Percentiles rank a stretch among this genome's conserved stretches.
Evolutionary conservation across 1,140 invertebrate species (phyloP).

Genomic region (Oedothorax gibbosus): DNA sequence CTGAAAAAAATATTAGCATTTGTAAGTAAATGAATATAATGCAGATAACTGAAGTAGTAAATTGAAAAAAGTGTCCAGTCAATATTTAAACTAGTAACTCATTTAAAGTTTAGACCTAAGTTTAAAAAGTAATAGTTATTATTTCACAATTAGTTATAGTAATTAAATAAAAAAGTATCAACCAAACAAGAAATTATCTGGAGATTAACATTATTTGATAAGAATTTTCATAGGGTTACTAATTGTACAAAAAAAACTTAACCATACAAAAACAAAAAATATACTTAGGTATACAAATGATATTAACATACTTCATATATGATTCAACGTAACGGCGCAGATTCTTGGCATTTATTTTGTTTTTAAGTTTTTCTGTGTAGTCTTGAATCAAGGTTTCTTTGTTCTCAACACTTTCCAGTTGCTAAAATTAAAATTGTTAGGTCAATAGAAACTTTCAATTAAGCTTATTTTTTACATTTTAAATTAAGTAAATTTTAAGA

Average conservation of each 20-base stretch:
- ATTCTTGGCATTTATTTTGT: conserved; percentile 86
- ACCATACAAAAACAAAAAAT: background rate
- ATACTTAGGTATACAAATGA: background rate
- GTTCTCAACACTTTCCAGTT: conserved; percentile 73
- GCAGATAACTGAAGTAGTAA: background rate
- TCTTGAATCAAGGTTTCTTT: conserved; percentile 81
- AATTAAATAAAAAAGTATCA: background rate
- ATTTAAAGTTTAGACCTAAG: background rate
- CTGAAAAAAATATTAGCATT: conserved; percentile 50
- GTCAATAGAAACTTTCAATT: too few species aligned
- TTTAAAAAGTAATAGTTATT: background rate
- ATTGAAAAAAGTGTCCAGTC: background rate
- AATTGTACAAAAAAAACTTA: conserved; percentile 2
- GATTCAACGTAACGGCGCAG: conserved; percentile 84
- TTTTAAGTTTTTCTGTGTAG: conserved; percentile 81
- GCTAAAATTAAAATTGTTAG: conserved; percentile 65
- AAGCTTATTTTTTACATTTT: too few species aligned
- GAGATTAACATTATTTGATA: background rate
- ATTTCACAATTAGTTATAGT: too few species aligned
- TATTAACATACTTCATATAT: conserved; percentile 80
- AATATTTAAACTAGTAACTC: background rate
- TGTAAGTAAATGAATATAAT: background rate
- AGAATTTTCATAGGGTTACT: background rate
- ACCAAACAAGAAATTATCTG: background rate
- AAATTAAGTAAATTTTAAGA: too few species aligned